Evolutionary conservation across 1,140 invertebrate species (phyloP), one percentile per base, ranked within the genome.

Genomic region (Drosophila repletoides): DNA sequence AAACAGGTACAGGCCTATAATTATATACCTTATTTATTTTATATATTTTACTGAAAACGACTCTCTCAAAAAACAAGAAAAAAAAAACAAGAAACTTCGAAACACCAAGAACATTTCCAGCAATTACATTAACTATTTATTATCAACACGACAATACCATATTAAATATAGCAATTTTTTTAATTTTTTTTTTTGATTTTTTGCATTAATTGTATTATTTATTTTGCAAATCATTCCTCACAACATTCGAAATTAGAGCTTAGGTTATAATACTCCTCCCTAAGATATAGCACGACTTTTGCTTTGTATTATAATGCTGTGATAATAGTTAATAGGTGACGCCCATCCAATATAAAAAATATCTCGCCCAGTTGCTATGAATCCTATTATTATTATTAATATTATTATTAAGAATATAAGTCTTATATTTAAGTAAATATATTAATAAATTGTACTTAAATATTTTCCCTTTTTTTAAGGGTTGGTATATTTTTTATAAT

Each of bases 221-320:
- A 83, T 83, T 65, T n/a, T 65, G n/a, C 22, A 31, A 41, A 51
- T 22, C 33, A 41, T 49, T 71, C 55, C 72, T 59, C 72, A 53
- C 46, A n/a, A 12, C 28, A 72, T 29, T 21, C 19, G 12, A 60
- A 63, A 40, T 43, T 53, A 65, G 75, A 33, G n/a, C 46, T 22
- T 72, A 75, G 60, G 67, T 45, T 26, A 29, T 38, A 34, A 14
- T 51, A 53, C 17, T 46, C n/a, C n/a, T 21, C 45, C 34, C 10
- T 31, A n/a, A 24, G 51, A 31, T n/a, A 41, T 34, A 19, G 22
- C 36, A 48, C 14, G 29, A 46, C 34, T 38, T 61, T 66, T 66
- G 69, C 77, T 69, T 65, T 81, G 77, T 81, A 81, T 81, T 81
- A 81, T 68, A 58, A 70, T 65, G 64, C 77, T 81, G 77, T 81